These are phyloP conservation scores for Cinclus cinclus DNA, from an alignment of 2,113 vertebrate species.

Conservation along the genomic window DNA sequence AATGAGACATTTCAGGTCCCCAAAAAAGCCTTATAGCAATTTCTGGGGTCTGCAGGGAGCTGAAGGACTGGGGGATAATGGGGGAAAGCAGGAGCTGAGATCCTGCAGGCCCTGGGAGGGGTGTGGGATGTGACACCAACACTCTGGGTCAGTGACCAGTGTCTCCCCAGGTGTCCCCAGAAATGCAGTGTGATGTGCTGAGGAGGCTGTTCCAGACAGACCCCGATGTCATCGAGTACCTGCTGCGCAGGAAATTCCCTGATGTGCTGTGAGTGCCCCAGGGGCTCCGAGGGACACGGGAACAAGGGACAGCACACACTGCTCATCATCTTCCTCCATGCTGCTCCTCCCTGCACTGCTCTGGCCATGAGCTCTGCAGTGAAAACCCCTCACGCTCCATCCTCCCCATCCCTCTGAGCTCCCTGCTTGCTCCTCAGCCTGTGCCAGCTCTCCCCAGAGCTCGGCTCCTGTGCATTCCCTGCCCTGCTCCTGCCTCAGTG, in stretches of 20 bases:
- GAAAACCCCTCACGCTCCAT: no score
- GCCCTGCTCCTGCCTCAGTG: background rate
- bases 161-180: constrained; percentile 81
- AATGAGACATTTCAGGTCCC: background rate
- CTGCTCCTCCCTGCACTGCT: no score
- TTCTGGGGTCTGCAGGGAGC: background rate
- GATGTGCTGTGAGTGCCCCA: background rate
- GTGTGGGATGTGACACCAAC: background rate
- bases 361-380: no score
- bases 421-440: background rate
- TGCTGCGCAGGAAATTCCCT: constrained; percentile 80
- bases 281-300: accelerated
- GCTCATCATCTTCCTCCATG: no score
- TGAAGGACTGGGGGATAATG: background rate
- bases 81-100: background rate
- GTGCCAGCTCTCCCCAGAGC: background rate
- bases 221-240: constrained; percentile 89
- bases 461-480: background rate
- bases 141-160: accelerated
- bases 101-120: background rate
- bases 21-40: background rate
- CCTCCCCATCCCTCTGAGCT: background rate
- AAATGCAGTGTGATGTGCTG: constrained; percentile 84
- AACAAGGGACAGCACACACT: background rate
- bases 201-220: constrained; percentile 90